phyloP scores from a whole-genome alignment of 1,140 invertebrate species.

The Chironomus tepperi region DNA sequence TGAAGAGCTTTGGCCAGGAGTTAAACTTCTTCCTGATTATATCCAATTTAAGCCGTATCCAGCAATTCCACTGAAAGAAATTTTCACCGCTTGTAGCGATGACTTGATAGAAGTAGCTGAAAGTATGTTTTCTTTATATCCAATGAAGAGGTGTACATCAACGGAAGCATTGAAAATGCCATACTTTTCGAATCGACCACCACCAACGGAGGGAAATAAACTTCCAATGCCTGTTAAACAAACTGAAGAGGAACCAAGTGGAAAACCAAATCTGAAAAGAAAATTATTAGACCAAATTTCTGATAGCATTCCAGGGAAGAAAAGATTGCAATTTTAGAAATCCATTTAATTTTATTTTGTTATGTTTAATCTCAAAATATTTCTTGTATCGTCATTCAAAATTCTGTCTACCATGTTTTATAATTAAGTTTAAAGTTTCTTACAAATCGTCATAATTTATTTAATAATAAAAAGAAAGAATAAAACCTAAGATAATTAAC shows the following conservation, averaged over 20 bases:
- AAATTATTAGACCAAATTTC: background rate
- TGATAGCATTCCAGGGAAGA: background rate
- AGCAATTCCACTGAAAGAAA: slow-evolving; percentile 74
- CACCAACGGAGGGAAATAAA: slow-evolving; percentile 68
- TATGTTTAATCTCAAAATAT: slow-evolving; percentile 5
- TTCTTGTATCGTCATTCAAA: background rate
- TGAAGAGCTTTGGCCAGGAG: slow-evolving; percentile 85
- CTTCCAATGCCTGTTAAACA: slow-evolving; percentile 61
- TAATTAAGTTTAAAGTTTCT: background rate
- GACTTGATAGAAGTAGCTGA: slow-evolving; percentile 83
- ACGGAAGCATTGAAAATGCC: slow-evolving; percentile 71
- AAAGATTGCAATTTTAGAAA: slow-evolving; percentile 1
- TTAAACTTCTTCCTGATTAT: slow-evolving; percentile 81
- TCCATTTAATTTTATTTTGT: too few species aligned
- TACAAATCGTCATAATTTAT: background rate
- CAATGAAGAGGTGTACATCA: slow-evolving; percentile 72
- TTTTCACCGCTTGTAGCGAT: slow-evolving; percentile 91
- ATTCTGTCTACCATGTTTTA: background rate
- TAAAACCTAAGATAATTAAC: too few species aligned
- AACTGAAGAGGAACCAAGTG: background rate
- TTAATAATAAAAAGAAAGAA: too few species aligned
- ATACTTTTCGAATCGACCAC: slow-evolving; percentile 83
- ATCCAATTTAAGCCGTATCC: slow-evolving; percentile 85
- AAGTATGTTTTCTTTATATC: slow-evolving; percentile 74
- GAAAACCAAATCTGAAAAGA: background rate